Conservation (phyloP, 1,140 invertebrate species). For the Cardiocondyla obscurior region DNA sequence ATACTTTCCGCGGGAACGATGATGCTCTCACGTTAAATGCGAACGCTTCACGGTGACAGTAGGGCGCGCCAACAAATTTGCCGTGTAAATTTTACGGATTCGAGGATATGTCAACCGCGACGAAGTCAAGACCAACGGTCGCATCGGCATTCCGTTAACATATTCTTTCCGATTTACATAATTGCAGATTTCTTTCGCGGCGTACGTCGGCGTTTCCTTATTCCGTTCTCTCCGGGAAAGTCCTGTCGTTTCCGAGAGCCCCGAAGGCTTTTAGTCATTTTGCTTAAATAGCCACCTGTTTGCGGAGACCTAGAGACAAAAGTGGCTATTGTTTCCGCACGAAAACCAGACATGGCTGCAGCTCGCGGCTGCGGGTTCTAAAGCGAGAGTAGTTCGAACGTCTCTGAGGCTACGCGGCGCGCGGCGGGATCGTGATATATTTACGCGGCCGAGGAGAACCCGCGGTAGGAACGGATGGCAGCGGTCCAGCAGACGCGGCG, state of each 20-base stretch:
- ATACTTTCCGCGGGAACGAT: too few species aligned
- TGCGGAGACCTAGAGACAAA: background rate
- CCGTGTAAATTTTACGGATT: conserved; percentile 30
- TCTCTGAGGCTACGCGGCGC: conserved; percentile 18
- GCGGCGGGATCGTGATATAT: conserved; percentile 74
- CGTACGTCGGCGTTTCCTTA: background rate
- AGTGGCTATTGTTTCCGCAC: background rate
- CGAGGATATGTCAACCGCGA: conserved; percentile 6
- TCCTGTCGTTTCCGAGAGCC: background rate
- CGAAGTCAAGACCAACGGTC: background rate
- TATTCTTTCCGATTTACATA: conserved; percentile 28
- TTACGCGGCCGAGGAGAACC: conserved; percentile 82
- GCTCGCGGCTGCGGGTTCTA: background rate
- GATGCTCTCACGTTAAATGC: background rate
- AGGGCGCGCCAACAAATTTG: conserved; percentile 35
- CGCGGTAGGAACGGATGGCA: conserved; percentile 78
- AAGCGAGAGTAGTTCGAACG: conserved; percentile 24
- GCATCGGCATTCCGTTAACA: conserved; percentile 10
- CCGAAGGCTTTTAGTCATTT: background rate
- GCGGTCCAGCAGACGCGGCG: conserved; percentile 75
- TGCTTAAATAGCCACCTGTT: background rate
- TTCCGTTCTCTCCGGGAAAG: background rate
- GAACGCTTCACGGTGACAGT: background rate
- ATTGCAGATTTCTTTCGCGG: conserved; percentile 8
- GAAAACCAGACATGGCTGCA: background rate